phyloP scores from a whole-genome alignment of 1,140 invertebrate species.

The Rhizoglyphus robini region DNA sequence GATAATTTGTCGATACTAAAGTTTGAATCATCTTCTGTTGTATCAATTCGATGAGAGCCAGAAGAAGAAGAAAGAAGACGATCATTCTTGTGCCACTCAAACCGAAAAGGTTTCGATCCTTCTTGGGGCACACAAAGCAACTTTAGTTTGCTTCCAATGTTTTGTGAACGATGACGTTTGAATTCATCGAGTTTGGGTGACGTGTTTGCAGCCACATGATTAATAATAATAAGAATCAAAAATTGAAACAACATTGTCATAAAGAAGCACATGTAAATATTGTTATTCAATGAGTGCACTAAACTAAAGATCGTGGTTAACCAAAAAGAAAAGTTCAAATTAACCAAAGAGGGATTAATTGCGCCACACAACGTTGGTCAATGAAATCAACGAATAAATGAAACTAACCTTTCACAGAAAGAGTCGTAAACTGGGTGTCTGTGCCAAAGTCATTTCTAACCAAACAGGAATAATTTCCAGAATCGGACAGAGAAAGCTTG shows the following conservation, averaged over 20 bases:
- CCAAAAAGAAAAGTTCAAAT: no score
- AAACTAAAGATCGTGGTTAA: no score
- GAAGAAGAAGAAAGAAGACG: neutral
- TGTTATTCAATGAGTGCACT: no score
- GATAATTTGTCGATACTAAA: neutral
- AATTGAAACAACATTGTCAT: no score
- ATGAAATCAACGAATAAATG: neutral
- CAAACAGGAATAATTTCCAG: neutral
- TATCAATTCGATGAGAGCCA: constrained; percentile 9
- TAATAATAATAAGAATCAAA: no score
- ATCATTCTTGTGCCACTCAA: constrained; percentile 21
- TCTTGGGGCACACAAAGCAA: constrained; percentile 4
- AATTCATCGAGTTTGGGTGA: no score
- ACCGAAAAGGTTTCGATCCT: constrained; percentile 12
- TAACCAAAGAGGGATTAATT: no score
- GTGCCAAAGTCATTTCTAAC: neutral
- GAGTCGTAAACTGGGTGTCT: neutral
- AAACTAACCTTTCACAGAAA: neutral
- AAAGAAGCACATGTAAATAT: no score
- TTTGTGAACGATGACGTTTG: no score
- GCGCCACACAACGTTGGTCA: neutral
- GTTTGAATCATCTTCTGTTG: neutral
- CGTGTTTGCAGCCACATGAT: no score
- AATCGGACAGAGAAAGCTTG: neutral
- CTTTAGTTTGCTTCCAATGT: neutral